Percentiles rank a stretch among this genome's conserved stretches.
Conservation (phyloP, 2,113 vertebrate species). For the Ameiurus melas region DNA sequence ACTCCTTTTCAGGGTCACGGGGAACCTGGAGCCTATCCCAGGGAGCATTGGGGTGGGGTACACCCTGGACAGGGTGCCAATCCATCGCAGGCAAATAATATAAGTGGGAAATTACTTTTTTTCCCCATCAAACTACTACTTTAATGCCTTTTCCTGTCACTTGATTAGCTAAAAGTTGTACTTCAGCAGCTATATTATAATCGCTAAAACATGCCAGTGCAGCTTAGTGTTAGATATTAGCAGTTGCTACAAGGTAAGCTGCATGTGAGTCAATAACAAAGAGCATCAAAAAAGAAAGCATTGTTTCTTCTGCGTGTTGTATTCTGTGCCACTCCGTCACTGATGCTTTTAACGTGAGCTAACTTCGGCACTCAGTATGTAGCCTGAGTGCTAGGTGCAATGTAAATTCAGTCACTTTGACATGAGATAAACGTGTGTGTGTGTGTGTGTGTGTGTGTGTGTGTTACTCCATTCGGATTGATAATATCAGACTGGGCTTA, state of each 20-base stretch:
- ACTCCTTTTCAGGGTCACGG: no score
- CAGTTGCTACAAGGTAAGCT: no score
- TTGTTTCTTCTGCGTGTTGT: no score
- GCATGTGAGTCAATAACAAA: background rate
- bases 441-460: constrained; percentile 6
- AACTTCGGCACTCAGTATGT: background rate
- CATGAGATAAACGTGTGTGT: constrained; percentile 3
- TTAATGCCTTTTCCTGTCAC: background rate
- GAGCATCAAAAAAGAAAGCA: no score
- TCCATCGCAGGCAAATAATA: no score
- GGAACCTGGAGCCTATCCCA: no score
- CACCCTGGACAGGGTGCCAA: no score
- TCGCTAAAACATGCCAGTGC: background rate
- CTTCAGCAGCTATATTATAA: background rate
- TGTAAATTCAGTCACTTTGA: constrained; percentile 21
- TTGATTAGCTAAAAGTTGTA: background rate
- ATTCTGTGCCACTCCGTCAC: background rate
- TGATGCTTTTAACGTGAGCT: background rate
- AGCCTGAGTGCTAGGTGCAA: no score
- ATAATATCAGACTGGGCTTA: constrained; percentile 62
- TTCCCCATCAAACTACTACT: background rate
- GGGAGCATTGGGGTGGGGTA: no score
- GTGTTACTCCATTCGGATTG: background rate
- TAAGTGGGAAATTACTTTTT: background rate
- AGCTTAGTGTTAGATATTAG: no score